Percentiles rank a stretch among this genome's conserved stretches.
Conservation (phyloP, 2,888 invertebrate species). For the Agrypnus murinus region DNA sequence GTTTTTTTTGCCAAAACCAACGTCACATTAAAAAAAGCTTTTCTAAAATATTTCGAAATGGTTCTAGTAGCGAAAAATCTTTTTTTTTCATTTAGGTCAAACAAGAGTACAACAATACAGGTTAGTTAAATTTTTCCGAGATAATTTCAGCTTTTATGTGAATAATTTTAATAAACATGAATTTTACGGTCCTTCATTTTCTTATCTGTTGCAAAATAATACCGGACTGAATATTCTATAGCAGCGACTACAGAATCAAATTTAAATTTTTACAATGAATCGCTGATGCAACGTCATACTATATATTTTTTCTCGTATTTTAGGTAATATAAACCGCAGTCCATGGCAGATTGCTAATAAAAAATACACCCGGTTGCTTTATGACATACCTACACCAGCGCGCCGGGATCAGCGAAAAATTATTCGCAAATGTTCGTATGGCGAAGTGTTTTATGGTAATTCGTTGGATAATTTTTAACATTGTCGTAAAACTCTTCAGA, state of each 20-base stretch:
- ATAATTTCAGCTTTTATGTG: no score
- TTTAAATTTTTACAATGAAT: constrained; percentile 10
- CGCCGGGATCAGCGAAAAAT: constrained; percentile 30
- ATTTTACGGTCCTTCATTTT: no score
- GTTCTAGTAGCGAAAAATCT: no score
- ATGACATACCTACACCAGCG: not conserved
- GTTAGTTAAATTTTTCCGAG: no score
- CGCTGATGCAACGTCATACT: not conserved
- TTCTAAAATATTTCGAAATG: no score
- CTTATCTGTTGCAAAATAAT: no score
- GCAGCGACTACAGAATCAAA: not conserved
- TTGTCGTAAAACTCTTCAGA: constrained; percentile 28
- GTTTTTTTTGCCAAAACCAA: no score
- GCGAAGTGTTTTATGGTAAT: constrained; percentile 38
- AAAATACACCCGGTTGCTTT: constrained; percentile 14
- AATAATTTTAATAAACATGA: no score
- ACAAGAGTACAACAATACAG: no score
- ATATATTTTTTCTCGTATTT: not conserved
- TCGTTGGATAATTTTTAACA: constrained; percentile 32
- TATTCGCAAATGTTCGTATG: constrained; percentile 31
- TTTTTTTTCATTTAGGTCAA: no score
- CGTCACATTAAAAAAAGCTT: no score
- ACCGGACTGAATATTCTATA: not conserved
- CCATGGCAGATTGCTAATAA: constrained; percentile 6
- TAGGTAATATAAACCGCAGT: not conserved